Evolutionary conservation across 2,113 vertebrate genomes (phyloP), one percentile per base, ranked within the genome.

Genomic region (Hemichromis elongatus): DNA sequence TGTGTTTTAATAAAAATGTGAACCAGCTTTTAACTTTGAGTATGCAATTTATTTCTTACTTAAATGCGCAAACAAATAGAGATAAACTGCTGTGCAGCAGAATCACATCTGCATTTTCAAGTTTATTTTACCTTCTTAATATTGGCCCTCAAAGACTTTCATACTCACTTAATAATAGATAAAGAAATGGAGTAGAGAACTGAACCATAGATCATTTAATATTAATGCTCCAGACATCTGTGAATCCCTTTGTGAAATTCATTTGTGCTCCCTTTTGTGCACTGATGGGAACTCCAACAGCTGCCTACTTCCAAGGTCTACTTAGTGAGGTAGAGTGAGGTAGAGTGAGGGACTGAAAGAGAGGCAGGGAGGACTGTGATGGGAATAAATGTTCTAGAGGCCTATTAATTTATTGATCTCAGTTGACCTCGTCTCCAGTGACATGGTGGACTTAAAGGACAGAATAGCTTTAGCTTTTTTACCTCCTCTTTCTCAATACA

Each of bases 281-380:
- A 73, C 73, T 92, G 90, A 93, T 94, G 89, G 81, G 92, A 95
- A 93, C 88, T 80, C 78, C 70, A 82, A 92, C 94, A 95, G 93
- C 93, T 94, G 94, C 93, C 85, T 56, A 54, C 92, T 91, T 91
- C 66, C 80, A 91, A 86, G 70, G 56, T 73, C 77, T 70, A 84
- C 91, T 92, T 84, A 86, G 42, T 24, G 68, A 24, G 61, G 88
- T 86, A 85, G 82, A 86, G 42, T 24, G 68, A 24, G 61, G 88
- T 86, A 85, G 82, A 47, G 66, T 53, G 68, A n/a, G 80, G 63
- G 79, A 81, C 77, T 75, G 80, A 83, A 80, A 56, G 33, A 28
- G 28, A 52, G 63, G 35, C 3, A 28, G 24, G 47, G 78, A 63
- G n/a, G 78, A 63, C 77, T 79, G 80, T 85, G 83, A 87, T 82